These are phyloP conservation scores for Galerucella calmariensis DNA, from an alignment of 2,888 invertebrate species.

Conservation along the genomic window DNA sequence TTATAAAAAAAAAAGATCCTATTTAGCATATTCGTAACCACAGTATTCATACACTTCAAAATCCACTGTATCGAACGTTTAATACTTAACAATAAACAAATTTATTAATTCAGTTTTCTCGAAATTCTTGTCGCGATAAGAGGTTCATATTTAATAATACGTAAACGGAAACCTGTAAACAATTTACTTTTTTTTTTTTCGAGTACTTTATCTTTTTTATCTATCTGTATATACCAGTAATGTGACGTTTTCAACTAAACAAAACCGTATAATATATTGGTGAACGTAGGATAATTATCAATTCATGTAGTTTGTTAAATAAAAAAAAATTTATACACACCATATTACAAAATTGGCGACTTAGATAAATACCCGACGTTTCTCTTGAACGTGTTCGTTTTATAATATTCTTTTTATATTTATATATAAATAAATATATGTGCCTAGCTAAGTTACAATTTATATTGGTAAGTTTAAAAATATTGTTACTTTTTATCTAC, in stretches of 20 bases:
- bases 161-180: slow-evolving; percentile 31
- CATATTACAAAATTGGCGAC: slow-evolving; percentile 22
- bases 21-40: no score
- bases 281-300: slow-evolving; percentile 38
- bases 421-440: background rate
- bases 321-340: slow-evolving; percentile 7
- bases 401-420: background rate
- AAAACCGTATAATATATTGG: background rate
- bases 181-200: slow-evolving; percentile 35
- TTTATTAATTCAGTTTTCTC: slow-evolving; percentile 25
- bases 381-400: slow-evolving; percentile 1
- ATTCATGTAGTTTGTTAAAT: slow-evolving; percentile 42
- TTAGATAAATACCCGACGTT: background rate
- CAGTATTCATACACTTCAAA: no score
- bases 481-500: slow-evolving; percentile 11
- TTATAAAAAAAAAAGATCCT: no score
- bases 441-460: slow-evolving; percentile 4
- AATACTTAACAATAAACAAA: no score
- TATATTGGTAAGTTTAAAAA: slow-evolving; percentile 28
- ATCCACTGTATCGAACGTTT: no score
- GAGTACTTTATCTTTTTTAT: slow-evolving; percentile 42
- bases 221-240: slow-evolving; percentile 34
- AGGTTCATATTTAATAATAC: slow-evolving; percentile 17
- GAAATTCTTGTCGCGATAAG: slow-evolving; percentile 23
- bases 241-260: slow-evolving; percentile 26